A percentile compares a stretch with the other conserved stretches of the same genome.
These are phyloP conservation scores for Xestobium rufovillosum DNA, from an alignment of 2,888 invertebrate species.

Conservation along the genomic window DNA sequence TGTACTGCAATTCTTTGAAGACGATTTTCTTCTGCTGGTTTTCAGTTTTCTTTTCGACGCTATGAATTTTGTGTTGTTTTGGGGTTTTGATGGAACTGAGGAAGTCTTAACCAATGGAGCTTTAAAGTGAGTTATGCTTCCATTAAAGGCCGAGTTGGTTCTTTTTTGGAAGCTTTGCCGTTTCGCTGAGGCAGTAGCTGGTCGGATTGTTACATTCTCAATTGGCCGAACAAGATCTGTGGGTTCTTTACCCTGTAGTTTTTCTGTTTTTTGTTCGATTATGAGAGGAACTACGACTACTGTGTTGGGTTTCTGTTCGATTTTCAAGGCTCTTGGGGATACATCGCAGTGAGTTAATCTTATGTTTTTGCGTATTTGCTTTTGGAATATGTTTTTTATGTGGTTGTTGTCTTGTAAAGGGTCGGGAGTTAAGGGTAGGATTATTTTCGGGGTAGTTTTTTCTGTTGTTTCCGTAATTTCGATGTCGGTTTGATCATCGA, in stretches of 20 bases:
- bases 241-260: constrained; percentile 3
- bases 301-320: constrained; percentile 20
- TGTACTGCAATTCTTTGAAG: not conserved
- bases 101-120: constrained; percentile 36
- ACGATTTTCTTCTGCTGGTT: constrained; percentile 22
- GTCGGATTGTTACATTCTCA: constrained; percentile 32
- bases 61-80: constrained; percentile 32
- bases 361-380: constrained; percentile 8
- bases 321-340: constrained; percentile 8
- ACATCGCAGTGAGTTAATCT: constrained; percentile 12
- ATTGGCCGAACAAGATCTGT: constrained; percentile 20
- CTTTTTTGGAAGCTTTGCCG: constrained; percentile 39
- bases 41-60: constrained; percentile 35
- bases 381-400: constrained; percentile 16
- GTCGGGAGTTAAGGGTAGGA: constrained; percentile 22
- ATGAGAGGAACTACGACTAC: constrained; percentile 34
- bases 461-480: constrained; percentile 4
- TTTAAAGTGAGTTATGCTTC: constrained; percentile 19
- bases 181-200: constrained; percentile 34
- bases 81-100: constrained; percentile 33
- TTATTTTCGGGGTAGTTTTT: constrained; percentile 25
- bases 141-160: constrained; percentile 37
- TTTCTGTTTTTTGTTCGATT: constrained; percentile 9
- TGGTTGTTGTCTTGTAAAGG: constrained; percentile 13
- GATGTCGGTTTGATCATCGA: constrained; percentile 2